Evolutionary conservation across 2,888 invertebrate species (phyloP), one percentile per base, ranked within the genome.

Genomic region (Junonia oenone): DNA sequence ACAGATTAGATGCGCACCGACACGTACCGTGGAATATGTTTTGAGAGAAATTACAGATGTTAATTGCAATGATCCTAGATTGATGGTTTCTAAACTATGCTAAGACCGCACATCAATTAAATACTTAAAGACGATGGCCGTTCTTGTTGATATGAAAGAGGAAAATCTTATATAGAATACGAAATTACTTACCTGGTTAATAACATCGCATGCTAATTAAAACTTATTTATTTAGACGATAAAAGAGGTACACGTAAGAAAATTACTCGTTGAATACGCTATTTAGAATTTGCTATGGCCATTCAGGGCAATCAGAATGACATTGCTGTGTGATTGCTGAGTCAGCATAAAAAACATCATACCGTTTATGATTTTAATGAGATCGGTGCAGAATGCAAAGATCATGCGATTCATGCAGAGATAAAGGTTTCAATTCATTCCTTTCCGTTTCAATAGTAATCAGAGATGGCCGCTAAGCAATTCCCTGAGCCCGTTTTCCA

Each of bases 311-410:
- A 43, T 55, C 49, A 49, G 45, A 55, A 35, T 14, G 45, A 27
- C 49, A 45, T 27, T 49, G 17, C 43, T 29, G 13, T 43, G 45
- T 37, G 49, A 49, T 31, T 47, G 61, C 54, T 64, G 67, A 68
- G 63, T 65, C 65, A 64, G 55, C 59, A 58, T 51, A 65, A 66
- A 65, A 65, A 56, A 62, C 54, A 59, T 56, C 54, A 48, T 49
- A 55, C 45, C 61, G 62, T 69, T 69, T 64, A 67, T 62, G 71
- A 67, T 63, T 55, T 67, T 73, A 74, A 77, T 75, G 68, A 73
- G 71, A 61, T 62, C 55, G 55, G 58, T 51, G 53, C 58, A 64
- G 66, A 60, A 65, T 65, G 63, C 62, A 33, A 58, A 45, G 61
- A 62, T 70, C 62, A 66, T 66, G 67, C 71, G 65, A 69, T 66